Evolutionary conservation across 2,888 invertebrate species (phyloP).

Genomic region (Oligia fasciuncula): DNA sequence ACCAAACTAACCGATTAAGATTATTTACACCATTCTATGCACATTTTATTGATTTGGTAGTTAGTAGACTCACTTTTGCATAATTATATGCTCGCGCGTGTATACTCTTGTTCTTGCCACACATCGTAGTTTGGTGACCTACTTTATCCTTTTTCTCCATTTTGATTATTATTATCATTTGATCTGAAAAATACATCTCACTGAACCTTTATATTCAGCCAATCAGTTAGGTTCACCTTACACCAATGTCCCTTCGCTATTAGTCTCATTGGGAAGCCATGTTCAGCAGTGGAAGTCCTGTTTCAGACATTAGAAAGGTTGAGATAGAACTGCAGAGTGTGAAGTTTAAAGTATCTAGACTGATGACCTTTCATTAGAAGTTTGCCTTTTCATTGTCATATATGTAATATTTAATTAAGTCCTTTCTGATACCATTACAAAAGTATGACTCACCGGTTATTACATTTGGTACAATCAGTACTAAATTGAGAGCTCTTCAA

Average conservation of each 20-base stretch:
- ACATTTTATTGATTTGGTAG: neutral
- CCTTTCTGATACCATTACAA: constrained; percentile 23
- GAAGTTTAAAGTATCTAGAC: constrained; percentile 3
- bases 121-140: neutral
- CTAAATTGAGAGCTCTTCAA: constrained; percentile 54
- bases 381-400: constrained; percentile 1
- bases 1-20: neutral
- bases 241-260: too few species aligned
- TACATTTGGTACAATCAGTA: constrained; percentile 20
- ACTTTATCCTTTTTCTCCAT: neutral
- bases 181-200: neutral
- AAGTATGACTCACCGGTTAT: constrained; percentile 31
- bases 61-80: neutral
- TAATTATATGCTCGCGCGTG: neutral
- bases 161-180: neutral
- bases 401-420: constrained; percentile 35
- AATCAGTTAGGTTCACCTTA: neutral
- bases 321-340: neutral
- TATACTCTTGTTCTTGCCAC: neutral
- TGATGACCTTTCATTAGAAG: neutral
- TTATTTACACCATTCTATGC: neutral
- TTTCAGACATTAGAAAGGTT: neutral
- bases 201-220: neutral
- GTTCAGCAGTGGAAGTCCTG: neutral
- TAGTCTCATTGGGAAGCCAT: too few species aligned